Evolutionary conservation across 2,113 vertebrate species (phyloP).

Genomic region (Bombycilla garrulus): DNA sequence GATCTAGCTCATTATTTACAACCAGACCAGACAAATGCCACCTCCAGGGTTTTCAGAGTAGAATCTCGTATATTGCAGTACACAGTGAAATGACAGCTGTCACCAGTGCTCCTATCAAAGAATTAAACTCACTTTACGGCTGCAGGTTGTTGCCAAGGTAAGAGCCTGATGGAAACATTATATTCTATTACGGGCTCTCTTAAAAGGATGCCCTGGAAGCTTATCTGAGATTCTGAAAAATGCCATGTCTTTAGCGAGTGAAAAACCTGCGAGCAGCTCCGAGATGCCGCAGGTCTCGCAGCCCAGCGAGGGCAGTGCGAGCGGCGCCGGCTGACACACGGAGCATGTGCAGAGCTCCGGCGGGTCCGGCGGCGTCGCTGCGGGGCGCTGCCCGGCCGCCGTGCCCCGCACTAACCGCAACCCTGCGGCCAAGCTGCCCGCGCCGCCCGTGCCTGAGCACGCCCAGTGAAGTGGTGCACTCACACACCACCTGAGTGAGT

Average conservation of each 20-base stretch:
- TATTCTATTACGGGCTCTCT: background rate
- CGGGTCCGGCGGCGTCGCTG: background rate
- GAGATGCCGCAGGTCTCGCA: conserved; percentile 20
- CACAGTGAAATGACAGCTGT: conserved; percentile 13
- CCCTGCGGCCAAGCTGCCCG: background rate
- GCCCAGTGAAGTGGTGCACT: background rate
- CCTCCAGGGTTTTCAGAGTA: conserved; percentile 23
- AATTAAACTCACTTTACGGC: conserved; percentile 22
- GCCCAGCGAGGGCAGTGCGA: conserved; percentile 41
- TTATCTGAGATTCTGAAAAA: background rate
- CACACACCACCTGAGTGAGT: background rate
- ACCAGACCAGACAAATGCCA: conserved; percentile 31
- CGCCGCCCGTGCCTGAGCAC: background rate
- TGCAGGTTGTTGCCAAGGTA: conserved; percentile 50
- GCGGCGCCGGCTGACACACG: conserved; percentile 54
- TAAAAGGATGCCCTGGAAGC: background rate
- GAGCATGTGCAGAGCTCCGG: conserved; percentile 80
- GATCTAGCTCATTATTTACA: conserved; percentile 53
- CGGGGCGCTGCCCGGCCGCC: no score
- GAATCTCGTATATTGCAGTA: background rate
- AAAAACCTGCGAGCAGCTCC: background rate
- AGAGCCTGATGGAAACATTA: background rate
- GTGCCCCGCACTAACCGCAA: no score
- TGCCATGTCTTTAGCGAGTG: fast-evolving
- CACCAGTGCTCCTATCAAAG: background rate